Percentiles rank a stretch among this genome's conserved stretches.
These are phyloP conservation scores for Anthophora plumipes DNA, from an alignment of 2,888 invertebrate genomes.

Conservation along the genomic window DNA sequence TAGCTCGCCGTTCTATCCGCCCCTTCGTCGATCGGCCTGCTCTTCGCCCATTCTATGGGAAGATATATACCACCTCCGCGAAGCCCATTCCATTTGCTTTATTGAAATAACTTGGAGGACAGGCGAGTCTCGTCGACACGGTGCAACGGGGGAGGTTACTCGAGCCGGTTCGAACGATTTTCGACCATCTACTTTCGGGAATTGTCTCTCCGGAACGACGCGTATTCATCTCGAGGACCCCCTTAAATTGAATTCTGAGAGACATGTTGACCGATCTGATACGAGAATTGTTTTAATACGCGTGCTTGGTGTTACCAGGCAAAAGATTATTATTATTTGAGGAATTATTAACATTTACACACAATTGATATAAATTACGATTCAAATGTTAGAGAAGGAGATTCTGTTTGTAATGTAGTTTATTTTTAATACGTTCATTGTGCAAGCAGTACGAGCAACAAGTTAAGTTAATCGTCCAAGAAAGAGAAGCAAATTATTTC, in stretches of 20 bases:
- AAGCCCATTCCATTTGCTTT: constrained; percentile 74
- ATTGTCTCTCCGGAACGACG: constrained; percentile 8
- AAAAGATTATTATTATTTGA: not conserved
- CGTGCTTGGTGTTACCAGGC: not conserved
- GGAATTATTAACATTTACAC: not conserved
- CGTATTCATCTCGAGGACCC: constrained; percentile 7
- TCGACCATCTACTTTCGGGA: constrained; percentile 54
- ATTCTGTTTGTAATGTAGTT: no score
- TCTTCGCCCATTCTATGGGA: constrained; percentile 60
- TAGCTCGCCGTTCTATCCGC: constrained; percentile 59
- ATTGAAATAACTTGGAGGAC: constrained; percentile 76
- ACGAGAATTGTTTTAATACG: not conserved
- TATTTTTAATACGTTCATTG: no score
- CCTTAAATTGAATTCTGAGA: constrained; percentile 1
- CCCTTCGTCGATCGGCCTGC: constrained; percentile 45
- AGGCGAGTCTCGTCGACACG: constrained; percentile 52
- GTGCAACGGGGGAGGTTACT: constrained; percentile 29
- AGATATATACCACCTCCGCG: constrained; percentile 67
- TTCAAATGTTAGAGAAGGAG: no score
- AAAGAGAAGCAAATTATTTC: no score
- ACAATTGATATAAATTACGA: no score
- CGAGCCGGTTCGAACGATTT: constrained; percentile 54
- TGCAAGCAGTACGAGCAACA: no score
- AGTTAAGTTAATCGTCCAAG: no score
- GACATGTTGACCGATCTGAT: constrained; percentile 13